Percentiles rank a stretch among this genome's conserved stretches.
Conservation (phyloP, 2,888 invertebrate genomes). For the Baccha elongata region DNA sequence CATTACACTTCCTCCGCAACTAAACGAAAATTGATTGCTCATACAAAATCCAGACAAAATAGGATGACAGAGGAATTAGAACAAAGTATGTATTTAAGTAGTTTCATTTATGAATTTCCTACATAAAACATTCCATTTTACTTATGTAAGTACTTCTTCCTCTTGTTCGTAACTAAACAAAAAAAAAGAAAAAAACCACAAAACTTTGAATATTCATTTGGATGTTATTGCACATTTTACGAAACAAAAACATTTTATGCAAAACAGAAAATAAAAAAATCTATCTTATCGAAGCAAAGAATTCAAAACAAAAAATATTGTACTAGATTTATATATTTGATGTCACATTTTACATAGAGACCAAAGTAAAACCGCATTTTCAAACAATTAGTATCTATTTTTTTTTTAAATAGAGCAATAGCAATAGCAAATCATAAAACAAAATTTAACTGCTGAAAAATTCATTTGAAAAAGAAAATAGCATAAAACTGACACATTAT, state of each 20-base stretch:
- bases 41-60: background rate
- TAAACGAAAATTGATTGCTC: background rate
- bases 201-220: conserved; percentile 22
- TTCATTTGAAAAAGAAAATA: conserved; percentile 18
- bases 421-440: conserved; percentile 27
- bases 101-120: no score
- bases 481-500: conserved; percentile 16
- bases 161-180: no score
- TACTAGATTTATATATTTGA: conserved; percentile 69
- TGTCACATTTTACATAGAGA: conserved; percentile 67
- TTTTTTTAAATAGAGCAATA: conserved; percentile 40
- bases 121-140: no score
- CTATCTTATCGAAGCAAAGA: conserved; percentile 7
- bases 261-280: conserved; percentile 19
- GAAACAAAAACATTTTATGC: conserved; percentile 32
- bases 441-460: conserved; percentile 42
- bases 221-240: conserved; percentile 50
- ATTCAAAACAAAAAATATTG: conserved; percentile 29
- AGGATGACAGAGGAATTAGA: no score
- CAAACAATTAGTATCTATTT: conserved; percentile 20
- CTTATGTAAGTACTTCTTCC: no score
- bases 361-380: conserved; percentile 65
- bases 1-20: conserved; percentile 1
- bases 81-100: background rate
- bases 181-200: conserved; percentile 15